phyloP scores from a whole-genome alignment of 2,888 invertebrate species.

The Gari tellinella region DNA sequence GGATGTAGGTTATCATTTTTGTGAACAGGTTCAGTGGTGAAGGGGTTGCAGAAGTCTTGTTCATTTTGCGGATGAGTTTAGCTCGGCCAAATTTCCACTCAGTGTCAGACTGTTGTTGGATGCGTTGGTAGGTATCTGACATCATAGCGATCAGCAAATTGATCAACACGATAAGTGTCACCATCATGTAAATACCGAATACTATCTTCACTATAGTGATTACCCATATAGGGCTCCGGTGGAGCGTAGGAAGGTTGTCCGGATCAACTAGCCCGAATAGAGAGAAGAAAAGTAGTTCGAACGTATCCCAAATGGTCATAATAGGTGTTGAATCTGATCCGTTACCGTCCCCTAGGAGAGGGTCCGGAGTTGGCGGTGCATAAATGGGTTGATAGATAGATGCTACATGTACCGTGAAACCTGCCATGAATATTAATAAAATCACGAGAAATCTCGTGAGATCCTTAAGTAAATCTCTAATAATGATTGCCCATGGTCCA shows the following conservation, averaged over 20 bases:
- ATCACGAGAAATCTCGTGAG: conserved; percentile 98
- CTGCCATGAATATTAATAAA: conserved; percentile 98
- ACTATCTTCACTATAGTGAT: conserved; percentile 86
- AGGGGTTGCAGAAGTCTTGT: conserved; percentile 97
- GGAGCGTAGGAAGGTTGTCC: conserved; percentile 86
- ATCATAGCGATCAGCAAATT: conserved; percentile 99
- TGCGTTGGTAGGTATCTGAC: conserved; percentile 99
- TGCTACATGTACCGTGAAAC: conserved; percentile 95
- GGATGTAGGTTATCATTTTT: conserved; percentile 85
- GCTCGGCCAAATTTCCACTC: conserved; percentile 99
- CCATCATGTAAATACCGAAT: conserved; percentile 98
- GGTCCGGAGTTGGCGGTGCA: conserved; percentile 57
- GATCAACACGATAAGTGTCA: conserved; percentile 98
- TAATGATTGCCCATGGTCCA: conserved; percentile 99
- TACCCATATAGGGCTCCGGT: conserved; percentile 85
- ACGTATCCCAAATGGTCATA: conserved; percentile 88
- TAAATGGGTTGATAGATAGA: conserved; percentile 95
- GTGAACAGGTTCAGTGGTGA: conserved; percentile 98
- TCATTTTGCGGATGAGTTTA: conserved; percentile 99
- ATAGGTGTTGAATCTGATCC: conserved; percentile 70
- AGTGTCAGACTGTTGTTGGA: conserved; percentile 99
- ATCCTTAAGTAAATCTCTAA: conserved; percentile 90
- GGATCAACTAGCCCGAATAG: conserved; percentile 96
- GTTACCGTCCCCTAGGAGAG: conserved; percentile 67
- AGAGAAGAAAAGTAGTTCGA: conserved; percentile 99